Evolutionary conservation across 2,888 invertebrate genomes (phyloP).

Genomic region (Tanypteryx hageni): DNA sequence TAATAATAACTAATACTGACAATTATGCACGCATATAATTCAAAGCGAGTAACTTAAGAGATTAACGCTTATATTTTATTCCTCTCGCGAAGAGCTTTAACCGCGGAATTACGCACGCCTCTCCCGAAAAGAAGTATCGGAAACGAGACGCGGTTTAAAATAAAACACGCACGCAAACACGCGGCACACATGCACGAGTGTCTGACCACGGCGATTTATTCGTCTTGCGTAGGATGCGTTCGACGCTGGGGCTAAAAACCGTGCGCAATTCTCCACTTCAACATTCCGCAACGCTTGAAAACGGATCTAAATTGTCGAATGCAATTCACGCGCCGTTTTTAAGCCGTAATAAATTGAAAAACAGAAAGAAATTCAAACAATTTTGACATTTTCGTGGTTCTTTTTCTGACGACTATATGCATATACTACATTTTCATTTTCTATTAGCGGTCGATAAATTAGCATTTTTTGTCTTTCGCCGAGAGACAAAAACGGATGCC

Average conservation of each 20-base stretch:
- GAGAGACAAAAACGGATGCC: background rate
- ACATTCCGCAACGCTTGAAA: too few relatives aligned
- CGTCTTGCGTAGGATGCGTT: background rate
- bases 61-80: conserved; percentile 44
- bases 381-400: too few relatives aligned
- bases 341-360: too few relatives aligned
- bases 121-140: background rate
- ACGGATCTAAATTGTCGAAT: too few relatives aligned
- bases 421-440: too few relatives aligned
- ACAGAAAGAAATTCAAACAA: too few relatives aligned
- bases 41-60: conserved; percentile 60
- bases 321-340: too few relatives aligned
- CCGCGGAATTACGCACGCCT: conserved; percentile 39
- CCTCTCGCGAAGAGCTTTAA: conserved; percentile 31
- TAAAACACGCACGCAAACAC: too few relatives aligned
- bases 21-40: conserved; percentile 62
- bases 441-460: background rate
- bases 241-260: background rate
- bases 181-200: background rate
- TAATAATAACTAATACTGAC: conserved; percentile 59
- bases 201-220: background rate
- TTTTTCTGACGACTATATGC: too few relatives aligned
- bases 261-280: too few relatives aligned
- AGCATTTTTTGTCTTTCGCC: background rate
- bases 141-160: background rate